phyloP scores from a whole-genome alignment of 2,113 vertebrate species.

The Embiotoca jacksoni region DNA sequence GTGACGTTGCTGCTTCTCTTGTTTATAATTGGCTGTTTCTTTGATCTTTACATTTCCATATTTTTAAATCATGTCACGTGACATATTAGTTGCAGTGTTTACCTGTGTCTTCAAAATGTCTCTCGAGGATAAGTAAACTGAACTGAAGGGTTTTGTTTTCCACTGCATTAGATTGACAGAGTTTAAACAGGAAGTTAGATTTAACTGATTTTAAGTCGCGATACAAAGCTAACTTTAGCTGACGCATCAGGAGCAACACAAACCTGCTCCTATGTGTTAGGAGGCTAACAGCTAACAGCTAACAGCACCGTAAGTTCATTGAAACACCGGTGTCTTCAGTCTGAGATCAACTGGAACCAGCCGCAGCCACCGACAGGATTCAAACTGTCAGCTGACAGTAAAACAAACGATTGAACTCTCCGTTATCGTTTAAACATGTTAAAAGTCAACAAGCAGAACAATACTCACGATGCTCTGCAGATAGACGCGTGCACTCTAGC shows the following conservation, averaged over 20 bases:
- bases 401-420: accelerated
- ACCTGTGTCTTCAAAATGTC: too few species aligned
- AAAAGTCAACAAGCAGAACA: not conserved
- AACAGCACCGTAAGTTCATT: not conserved
- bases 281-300: not conserved
- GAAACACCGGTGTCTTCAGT: not conserved
- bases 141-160: too few species aligned
- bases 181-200: too few species aligned
- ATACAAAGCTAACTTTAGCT: not conserved
- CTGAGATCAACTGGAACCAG: not conserved
- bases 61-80: too few species aligned
- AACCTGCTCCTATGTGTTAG: not conserved
- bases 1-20: too few species aligned
- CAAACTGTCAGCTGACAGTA: accelerated
- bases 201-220: not conserved
- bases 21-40: too few species aligned
- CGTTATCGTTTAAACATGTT: not conserved
- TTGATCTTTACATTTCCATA: too few species aligned
- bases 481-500: constrained; percentile 1
- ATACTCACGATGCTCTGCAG: constrained; percentile 27
- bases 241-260: not conserved
- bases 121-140: too few species aligned
- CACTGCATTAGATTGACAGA: not conserved
- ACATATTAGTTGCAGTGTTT: too few species aligned
- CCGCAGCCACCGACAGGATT: not conserved